Base-by-base conservation (phyloP, 2,888 invertebrate genomes). In the Sarcophaga subvicina region DNA sequence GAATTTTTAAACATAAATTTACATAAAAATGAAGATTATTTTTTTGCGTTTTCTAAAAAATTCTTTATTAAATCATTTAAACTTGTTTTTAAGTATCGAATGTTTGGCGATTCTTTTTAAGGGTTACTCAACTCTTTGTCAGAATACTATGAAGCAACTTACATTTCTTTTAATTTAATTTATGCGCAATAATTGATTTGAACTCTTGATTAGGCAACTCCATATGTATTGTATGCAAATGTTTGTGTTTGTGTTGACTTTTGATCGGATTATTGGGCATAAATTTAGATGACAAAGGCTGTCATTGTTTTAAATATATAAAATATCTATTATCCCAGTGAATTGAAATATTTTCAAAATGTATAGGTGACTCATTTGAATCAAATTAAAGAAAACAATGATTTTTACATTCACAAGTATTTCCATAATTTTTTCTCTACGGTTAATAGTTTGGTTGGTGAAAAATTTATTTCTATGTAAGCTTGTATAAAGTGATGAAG, bases 161-260 rank as follows among this genome's bases (percentile, higher is more conserved):
- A 80, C 80, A 72, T 84, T 84, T 67, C 49, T 12, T 22, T 25
- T 3, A 1, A 45, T 8, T 60, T 83, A 77, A 77, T 83, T 83
- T 83, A 83, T 77, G 77, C 77, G 67, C 71, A 83, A 77, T 49
- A 83, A 72, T 82, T 82, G 81, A 63, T 76, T 60, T 60, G 14
- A 66, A 66, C 64, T 60, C 66, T 66, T 82, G 66, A 76, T 59
- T 76, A 45, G 45, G 64, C 27, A 14, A 27, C 12, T 0, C 27
- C 5, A 27, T 4, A 75, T 49, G 12, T 25, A n/a, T 49, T 64
- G 25, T 76, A 76, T 66, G n/a, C 27, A 22, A 27, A 3, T 8
- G 4, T 75, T n/a, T 20, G 27, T 17, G 22, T 47, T 10, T 20
- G 2, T 37, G 0, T 17, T 59, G 14, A 25, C n/a, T 72, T 45